These are phyloP conservation scores for Neoitamus cyanurus DNA, from an alignment of 2,888 invertebrate species.

Conservation along the genomic window DNA sequence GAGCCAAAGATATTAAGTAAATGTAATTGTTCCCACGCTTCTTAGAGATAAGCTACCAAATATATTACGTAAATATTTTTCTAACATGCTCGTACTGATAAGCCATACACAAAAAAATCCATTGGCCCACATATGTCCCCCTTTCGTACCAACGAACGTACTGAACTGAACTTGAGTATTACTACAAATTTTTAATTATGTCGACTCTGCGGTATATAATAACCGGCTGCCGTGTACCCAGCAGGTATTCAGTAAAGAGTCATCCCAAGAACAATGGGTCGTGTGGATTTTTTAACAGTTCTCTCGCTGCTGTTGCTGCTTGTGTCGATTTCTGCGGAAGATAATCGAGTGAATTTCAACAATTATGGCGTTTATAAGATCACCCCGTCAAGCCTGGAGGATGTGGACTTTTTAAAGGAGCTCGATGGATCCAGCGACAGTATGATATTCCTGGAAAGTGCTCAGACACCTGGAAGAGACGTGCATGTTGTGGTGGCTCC, in stretches of 20 bases:
- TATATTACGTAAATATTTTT: not conserved
- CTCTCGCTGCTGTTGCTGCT: not conserved
- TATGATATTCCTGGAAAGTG: constrained; percentile 41
- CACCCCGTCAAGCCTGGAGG: constrained; percentile 59
- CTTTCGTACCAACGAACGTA: too few species aligned
- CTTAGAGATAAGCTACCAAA: not conserved
- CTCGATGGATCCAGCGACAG: constrained; percentile 47
- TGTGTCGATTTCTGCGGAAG: not conserved
- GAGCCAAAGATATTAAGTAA: not conserved
- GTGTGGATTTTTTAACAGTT: not conserved
- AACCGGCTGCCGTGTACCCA: not conserved
- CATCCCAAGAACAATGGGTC: not conserved
- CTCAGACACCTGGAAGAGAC: not conserved
- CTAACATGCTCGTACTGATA: not conserved
- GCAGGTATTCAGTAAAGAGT: not conserved
- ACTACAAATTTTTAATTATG: not conserved
- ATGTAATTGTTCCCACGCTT: not conserved
- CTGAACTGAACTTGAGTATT: not conserved
- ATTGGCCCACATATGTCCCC: not conserved
- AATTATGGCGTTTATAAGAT: constrained; percentile 64
- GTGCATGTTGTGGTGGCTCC: constrained; percentile 44
- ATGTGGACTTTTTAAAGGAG: constrained; percentile 61
- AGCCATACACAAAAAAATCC: not conserved
- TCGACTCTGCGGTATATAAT: not conserved
- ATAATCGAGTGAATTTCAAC: not conserved